These are phyloP conservation scores for Synanthedon formicaeformis DNA, from an alignment of 2,888 invertebrate species.

Conservation along the genomic window DNA sequence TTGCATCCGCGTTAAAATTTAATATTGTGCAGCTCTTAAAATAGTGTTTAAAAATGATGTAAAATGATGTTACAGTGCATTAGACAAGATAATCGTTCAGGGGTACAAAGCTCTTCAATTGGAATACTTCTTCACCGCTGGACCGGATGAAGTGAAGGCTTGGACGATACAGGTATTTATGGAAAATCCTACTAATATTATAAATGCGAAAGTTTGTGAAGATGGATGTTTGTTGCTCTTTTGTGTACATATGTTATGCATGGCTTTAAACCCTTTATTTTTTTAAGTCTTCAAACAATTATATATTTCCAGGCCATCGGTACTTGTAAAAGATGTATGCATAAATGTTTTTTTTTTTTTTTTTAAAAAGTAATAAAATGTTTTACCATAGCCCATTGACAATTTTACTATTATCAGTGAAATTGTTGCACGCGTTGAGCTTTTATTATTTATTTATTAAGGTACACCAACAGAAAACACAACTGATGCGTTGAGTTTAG, in stretches of 20 bases:
- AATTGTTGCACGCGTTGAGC: background rate
- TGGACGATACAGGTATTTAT: conserved; percentile 94
- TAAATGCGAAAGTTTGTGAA: background rate
- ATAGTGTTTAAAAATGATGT: too few relatives aligned
- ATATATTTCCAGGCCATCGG: too few relatives aligned
- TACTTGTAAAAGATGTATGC: too few relatives aligned
- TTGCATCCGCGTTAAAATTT: too few relatives aligned
- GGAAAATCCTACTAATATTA: background rate
- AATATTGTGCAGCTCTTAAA: background rate
- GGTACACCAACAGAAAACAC: too few relatives aligned
- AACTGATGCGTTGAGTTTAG: too few relatives aligned
- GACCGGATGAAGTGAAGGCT: conserved; percentile 98
- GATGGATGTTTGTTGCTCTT: background rate
- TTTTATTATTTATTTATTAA: too few relatives aligned
- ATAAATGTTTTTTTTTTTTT: too few relatives aligned
- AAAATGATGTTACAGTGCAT: conserved; percentile 72
- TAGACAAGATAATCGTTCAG: conserved; percentile 97
- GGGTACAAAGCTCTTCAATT: conserved; percentile 97
- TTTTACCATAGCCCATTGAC: background rate
- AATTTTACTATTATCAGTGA: background rate
- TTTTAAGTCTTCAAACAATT: too few relatives aligned
- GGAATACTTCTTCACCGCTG: conserved; percentile 98
- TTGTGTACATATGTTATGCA: background rate
- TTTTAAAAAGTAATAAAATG: background rate
- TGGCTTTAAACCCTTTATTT: too few relatives aligned